A percentile compares a stretch with the other conserved stretches of the same genome.
Evolutionary conservation across 2,113 vertebrate genomes (phyloP).

Genomic region (Ceuthmochares aereus): DNA sequence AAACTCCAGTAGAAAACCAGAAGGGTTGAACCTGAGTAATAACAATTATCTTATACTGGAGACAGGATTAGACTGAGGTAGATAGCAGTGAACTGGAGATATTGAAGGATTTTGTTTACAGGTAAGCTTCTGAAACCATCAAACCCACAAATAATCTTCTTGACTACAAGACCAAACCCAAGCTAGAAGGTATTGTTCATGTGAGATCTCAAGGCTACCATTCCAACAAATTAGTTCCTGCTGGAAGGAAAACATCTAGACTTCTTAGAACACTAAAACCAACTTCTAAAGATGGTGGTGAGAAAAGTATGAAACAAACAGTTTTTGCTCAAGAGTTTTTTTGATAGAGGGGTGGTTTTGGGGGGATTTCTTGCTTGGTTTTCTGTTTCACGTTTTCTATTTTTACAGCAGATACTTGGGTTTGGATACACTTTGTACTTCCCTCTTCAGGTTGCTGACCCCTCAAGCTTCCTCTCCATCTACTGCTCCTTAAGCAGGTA

Average conservation of each 20-base stretch:
- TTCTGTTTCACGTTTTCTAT: neutral
- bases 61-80: neutral
- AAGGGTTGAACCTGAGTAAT: neutral
- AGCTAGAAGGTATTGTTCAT: neutral
- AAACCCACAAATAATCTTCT: neutral
- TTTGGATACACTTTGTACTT: neutral
- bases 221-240: neutral
- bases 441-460: neutral
- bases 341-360: too few species aligned
- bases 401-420: neutral
- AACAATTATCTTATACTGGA: neutral
- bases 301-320: neutral
- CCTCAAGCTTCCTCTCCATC: neutral
- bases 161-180: neutral
- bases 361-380: neutral
- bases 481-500: neutral
- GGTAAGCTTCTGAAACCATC: neutral
- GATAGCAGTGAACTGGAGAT: neutral
- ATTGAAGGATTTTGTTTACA: neutral
- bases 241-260: neutral
- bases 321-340: neutral
- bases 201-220: neutral
- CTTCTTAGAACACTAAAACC: neutral
- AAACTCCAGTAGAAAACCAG: neutral
- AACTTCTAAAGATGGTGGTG: neutral